Evolutionary conservation across 2,797 vertebrate genomes (phyloP), one percentile per base, ranked within the genome.

Genomic region (Selene dorsalis): DNA sequence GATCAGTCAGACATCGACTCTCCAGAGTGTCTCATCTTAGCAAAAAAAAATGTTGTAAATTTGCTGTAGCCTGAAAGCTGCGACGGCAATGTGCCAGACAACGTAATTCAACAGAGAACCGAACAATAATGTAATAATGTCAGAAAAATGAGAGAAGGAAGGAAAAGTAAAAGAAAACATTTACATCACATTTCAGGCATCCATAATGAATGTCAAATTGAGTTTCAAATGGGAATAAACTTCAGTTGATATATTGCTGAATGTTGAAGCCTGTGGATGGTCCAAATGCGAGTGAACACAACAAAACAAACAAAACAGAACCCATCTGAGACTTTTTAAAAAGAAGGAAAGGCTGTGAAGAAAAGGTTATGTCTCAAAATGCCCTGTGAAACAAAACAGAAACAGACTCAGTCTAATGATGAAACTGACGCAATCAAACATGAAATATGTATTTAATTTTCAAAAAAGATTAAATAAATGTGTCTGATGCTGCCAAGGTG

Each of bases 61-160:
- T 41, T 52, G n/a, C 60, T 60, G 47, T 10, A 52, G 30, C 30
- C 41, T 84, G 68, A 48, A 62, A 43, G 38, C 35, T 58, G 57
- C 66, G 72, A 57, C 53, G 56, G 62, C 45, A 63, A 75, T 82
- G 45, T 67, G 35, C 39, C 78, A 70, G 66, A 73, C 89, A 69
- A 76, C 80, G 24, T 75, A 60, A 66, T 77, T 12, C 39, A 41
- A 41, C 39, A 41, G 11, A 41, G 39, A 41, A 41, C 39, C 11
- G 14, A 41, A 41, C 13, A 41, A 14, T 13, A 41, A 41, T 41
- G 39, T 41, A 41, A 41, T 41, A 41, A 41, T 41, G 5, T 16
- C 24, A 38, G 20, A 41, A 52, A 28, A 12, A 4, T 35, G 32
- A 56, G 38, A 45, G 17, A 64, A 24, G 0, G 47, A 58, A 60